A percentile compares a stretch with the other conserved stretches of the same genome.
Conservation (phyloP, 2,797 vertebrate genomes). For the Clamator glandarius region DNA sequence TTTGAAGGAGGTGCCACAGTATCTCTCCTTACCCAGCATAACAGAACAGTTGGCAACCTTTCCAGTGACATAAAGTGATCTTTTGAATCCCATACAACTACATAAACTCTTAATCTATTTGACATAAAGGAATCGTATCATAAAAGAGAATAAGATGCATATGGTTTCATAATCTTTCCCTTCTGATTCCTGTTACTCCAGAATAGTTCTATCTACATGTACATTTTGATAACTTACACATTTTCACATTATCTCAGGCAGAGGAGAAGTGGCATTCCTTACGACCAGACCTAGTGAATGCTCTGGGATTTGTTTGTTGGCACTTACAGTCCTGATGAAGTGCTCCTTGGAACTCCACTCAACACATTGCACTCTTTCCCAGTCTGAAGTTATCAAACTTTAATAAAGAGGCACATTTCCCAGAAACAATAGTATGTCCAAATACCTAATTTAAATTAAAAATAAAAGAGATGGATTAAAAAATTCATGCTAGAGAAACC, state of each 20-base stretch:
- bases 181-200: background rate
- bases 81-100: background rate
- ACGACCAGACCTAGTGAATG: background rate
- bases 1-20: background rate
- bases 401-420: background rate
- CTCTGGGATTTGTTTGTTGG: background rate
- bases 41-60: background rate
- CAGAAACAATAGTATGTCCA: background rate
- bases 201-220: background rate
- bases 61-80: background rate
- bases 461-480: background rate
- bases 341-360: background rate
- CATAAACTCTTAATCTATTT: background rate
- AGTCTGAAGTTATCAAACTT: constrained; percentile 29
- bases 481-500: constrained; percentile 7
- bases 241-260: background rate
- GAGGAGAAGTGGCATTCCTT: background rate
- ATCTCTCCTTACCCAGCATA: background rate
- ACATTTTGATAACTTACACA: background rate
- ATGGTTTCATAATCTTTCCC: background rate
- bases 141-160: background rate
- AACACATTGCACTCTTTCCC: background rate
- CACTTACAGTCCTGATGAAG: background rate
- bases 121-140: background rate
- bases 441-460: constrained; percentile 29